Percentiles rank a stretch among this genome's conserved stretches.
These are phyloP conservation scores for Sinocyclocheilus maitianheensis DNA, from an alignment of 2,113 vertebrate species.

Conservation along the genomic window DNA sequence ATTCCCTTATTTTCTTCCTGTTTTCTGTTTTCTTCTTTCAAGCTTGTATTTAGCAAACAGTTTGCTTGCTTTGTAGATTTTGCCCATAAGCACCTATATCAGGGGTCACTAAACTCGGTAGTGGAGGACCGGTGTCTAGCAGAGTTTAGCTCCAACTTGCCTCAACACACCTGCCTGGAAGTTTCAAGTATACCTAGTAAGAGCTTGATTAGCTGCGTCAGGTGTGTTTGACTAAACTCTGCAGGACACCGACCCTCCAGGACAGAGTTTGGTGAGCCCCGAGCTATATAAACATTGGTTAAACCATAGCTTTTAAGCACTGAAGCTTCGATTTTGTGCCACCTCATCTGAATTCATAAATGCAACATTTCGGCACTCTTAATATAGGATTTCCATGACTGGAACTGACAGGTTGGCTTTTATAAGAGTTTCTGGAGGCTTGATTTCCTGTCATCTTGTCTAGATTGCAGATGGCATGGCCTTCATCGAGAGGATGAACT, in stretches of 20 bases:
- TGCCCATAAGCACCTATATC: not conserved
- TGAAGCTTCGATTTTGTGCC: not conserved
- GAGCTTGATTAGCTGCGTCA: too few species aligned
- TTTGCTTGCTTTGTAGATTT: not conserved
- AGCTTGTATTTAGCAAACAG: not conserved
- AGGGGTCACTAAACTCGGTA: too few species aligned
- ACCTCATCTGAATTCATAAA: not conserved
- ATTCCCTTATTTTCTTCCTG: not conserved
- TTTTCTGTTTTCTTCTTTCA: not conserved
- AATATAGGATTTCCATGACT: not conserved
- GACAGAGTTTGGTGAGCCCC: too few species aligned
- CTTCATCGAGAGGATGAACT: constrained; percentile 99
- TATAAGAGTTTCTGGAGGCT: not conserved
- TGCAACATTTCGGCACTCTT: not conserved
- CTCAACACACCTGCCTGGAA: too few species aligned
- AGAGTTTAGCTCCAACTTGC: too few species aligned
- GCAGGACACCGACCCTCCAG: too few species aligned
- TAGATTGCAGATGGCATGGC: constrained; percentile 99
- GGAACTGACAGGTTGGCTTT: not conserved
- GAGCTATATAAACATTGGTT: not conserved
- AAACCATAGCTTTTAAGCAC: not conserved
- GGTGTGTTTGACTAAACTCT: too few species aligned
- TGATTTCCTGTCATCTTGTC: not conserved
- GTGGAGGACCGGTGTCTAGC: too few species aligned
- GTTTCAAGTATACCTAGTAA: too few species aligned